Base-by-base conservation (phyloP, 2,888 invertebrate genomes). In the Lamellibrachia satsuma region DNA sequence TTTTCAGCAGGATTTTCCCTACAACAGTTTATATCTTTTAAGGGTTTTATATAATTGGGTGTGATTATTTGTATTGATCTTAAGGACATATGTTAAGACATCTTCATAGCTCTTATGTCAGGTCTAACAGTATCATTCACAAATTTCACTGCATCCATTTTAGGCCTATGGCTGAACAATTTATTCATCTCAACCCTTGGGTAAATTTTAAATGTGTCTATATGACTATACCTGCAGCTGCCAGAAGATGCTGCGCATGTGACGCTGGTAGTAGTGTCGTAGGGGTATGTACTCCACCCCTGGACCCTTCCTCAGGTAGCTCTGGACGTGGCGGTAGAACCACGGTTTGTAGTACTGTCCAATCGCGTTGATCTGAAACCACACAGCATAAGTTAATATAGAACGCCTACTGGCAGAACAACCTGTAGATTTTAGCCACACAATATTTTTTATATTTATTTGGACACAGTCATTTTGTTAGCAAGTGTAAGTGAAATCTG, bases 181-280 rank as follows among this genome's bases (percentile, higher is more conserved):
- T 39, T 39, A 39, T 39, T 39, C 1, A 39, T 39, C 39, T 39
- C 39, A 39, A 39, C 39, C 39, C 39, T 39, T 39, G 39, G 39
- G 39, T 39, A 39, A 39, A 39, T 39, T 39, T 39, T 39, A 39
- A 39, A 39, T 1, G 27, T 39, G 93, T 93, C 1, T 39, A 39
- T 39, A 39, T 39, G 39, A 39, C 39, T 39, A 93, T 95, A 98
- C 98, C 98, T 98, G 96, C 55, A 98, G 96, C 96, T 98, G 98
- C 98, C 98, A 98, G 96, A 98, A 98, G 93, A 98, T 97, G 94
- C 98, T 98, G 94, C 97, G 97, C 0, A 98, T 98, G 95, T 98
- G 98, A 92, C 98, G 97, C 96, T 98, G 98, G 95, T 98, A 98
- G 96, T 98, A 98, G 96, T 98, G 98, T 92, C 98, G 96, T 2